These are phyloP conservation scores for Eilema depressum DNA, from an alignment of 2,888 invertebrate species.

Conservation along the genomic window DNA sequence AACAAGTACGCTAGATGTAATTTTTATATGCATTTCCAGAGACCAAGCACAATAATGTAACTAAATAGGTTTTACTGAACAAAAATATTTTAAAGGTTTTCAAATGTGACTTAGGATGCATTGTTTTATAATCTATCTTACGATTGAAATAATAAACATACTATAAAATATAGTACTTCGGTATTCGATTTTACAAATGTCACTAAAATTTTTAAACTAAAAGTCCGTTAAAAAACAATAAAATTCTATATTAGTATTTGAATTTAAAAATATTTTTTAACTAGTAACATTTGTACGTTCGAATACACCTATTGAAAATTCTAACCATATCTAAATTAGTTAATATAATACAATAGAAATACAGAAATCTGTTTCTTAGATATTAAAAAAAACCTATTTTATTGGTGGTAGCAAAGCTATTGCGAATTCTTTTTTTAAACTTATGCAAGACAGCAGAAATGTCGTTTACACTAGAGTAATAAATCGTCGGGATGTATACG, in stretches of 20 bases:
- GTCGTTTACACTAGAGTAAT: background rate
- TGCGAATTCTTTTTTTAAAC: conserved; percentile 32
- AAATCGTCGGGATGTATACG: conserved; percentile 20
- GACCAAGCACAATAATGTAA: conserved; percentile 41
- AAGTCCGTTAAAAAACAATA: conserved; percentile 6
- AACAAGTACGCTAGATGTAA: background rate
- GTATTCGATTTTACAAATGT: conserved; percentile 29
- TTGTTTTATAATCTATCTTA: conserved; percentile 48
- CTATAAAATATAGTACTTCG: conserved; percentile 31
- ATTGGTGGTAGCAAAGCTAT: conserved; percentile 55
- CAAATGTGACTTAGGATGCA: conserved; percentile 47
- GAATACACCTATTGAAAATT: conserved; percentile 44
- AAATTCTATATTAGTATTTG: background rate
- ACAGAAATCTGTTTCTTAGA: conserved; percentile 47
- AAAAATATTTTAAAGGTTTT: conserved; percentile 52
- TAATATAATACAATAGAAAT: conserved; percentile 45
- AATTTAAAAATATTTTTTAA: conserved; percentile 11
- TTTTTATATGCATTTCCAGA: conserved; percentile 40
- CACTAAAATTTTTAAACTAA: conserved; percentile 9
- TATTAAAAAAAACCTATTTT: conserved; percentile 43
- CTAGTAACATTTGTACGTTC: conserved; percentile 46
- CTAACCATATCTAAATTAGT: conserved; percentile 57
- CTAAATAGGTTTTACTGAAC: conserved; percentile 57
- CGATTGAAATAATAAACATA: conserved; percentile 44
- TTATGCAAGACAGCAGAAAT: conserved; percentile 41